Conservation (phyloP, 2,888 invertebrate genomes). For the Drosophila kokeensis region DNA sequence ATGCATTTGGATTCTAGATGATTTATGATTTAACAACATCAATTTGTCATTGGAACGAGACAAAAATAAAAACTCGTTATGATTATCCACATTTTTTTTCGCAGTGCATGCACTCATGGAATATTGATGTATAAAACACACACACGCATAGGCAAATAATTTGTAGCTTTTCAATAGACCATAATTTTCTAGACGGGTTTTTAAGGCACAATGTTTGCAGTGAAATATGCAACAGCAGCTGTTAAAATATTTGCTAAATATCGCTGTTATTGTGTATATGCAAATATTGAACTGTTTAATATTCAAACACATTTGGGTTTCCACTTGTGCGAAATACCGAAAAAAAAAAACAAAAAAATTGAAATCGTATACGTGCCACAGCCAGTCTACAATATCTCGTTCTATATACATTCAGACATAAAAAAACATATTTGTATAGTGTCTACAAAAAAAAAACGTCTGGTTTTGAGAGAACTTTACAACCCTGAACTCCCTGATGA, state of each 20-base stretch:
- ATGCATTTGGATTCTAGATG: not conserved
- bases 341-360: slow-evolving; percentile 3
- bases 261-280: slow-evolving; percentile 31
- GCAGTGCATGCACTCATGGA: not conserved
- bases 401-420: not conserved
- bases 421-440: not conserved
- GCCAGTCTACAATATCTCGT: not conserved
- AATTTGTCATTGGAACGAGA: not conserved
- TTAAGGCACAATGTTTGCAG: slow-evolving; percentile 19
- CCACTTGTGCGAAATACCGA: slow-evolving; percentile 28
- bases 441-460: not conserved
- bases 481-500: not conserved
- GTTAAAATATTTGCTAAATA: slow-evolving; percentile 42
- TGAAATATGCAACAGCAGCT: slow-evolving; percentile 43
- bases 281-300: slow-evolving; percentile 35
- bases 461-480: not conserved
- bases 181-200: slow-evolving; percentile 13
- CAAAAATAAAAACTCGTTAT: slow-evolving; percentile 1
- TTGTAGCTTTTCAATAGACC: slow-evolving; percentile 5
- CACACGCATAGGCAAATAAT: not conserved
- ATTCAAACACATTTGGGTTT: slow-evolving; percentile 37
- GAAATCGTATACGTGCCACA: slow-evolving; percentile 9
- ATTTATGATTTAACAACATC: not conserved
- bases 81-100: slow-evolving; percentile 1
- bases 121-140: not conserved